Conservation (phyloP, 2,113 vertebrate genomes). For the Diadophis punctatus region DNA sequence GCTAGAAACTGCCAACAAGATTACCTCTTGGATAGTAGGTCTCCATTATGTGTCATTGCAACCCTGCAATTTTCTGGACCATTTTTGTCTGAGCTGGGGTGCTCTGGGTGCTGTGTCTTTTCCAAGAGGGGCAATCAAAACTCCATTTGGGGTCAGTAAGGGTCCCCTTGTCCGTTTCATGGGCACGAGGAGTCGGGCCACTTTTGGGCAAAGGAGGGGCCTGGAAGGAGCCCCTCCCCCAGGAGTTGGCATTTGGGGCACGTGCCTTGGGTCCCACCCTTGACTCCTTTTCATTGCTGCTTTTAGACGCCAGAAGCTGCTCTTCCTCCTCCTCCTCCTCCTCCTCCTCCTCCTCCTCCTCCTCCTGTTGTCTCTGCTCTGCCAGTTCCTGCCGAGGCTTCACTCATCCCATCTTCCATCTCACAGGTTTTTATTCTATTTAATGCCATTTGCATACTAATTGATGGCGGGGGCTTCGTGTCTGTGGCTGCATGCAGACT, state of each 20-base stretch:
- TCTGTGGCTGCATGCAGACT: background rate
- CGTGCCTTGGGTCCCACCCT: constrained; percentile 43
- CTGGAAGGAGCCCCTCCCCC: background rate
- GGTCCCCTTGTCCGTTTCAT: background rate
- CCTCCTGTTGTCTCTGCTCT: constrained; percentile 91
- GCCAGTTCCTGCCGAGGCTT: constrained; percentile 87
- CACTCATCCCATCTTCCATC: constrained; percentile 81
- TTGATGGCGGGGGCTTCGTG: constrained; percentile 4
- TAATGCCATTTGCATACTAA: constrained; percentile 50
- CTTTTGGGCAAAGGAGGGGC: background rate
- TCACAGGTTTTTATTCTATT: constrained; percentile 87
- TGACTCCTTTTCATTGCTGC: constrained; percentile 70
- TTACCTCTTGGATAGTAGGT: background rate
- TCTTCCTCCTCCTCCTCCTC: too few relatives aligned
- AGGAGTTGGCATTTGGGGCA: background rate
- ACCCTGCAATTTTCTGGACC: background rate
- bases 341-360: constrained; percentile 86
- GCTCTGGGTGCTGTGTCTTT: background rate
- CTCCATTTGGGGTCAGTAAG: background rate
- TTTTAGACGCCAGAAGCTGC: constrained; percentile 90
- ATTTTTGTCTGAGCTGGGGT: background rate
- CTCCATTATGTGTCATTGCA: background rate
- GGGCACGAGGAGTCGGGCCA: background rate
- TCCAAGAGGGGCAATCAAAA: background rate
- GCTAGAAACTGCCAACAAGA: background rate